Base-by-base conservation (phyloP, 2,113 vertebrate species). In the Recurvirostra avosetta region DNA sequence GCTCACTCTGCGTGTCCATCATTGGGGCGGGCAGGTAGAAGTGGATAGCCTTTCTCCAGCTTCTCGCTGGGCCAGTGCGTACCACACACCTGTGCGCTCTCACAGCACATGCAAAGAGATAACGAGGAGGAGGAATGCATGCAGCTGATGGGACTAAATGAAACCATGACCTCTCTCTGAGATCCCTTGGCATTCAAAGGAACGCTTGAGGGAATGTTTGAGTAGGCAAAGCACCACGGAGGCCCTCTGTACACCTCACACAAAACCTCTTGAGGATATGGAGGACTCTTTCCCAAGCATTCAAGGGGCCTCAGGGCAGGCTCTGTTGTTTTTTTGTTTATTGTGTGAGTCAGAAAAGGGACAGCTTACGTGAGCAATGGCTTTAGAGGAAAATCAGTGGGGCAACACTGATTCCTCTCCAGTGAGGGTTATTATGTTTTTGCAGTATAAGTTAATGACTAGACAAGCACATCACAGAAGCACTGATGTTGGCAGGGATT, bases 211-310 rank as follows among this genome's bases (percentile, higher is more conserved):
- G 25, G 36, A 74, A 12, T 74, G 45, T 41, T 25, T 49, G 58
- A 68, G 73, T 25, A 26, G 0, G 0, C 34, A 25, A 40, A 40
- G 45, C 70, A 36, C 45, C 7, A 3, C 26, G 50, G 47, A 62
- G 40, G 11, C 53, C 19, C 0, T 1, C 38, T 43, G 26, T 26
- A 52, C 10, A 18, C 32, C 36, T 81, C 49, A 61, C 36, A 41
- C 19, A 81, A 77, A 88, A 78, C 45, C 12, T 59, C 34, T 56
- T 23, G 34, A 56, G 34, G 16, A 50, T 80, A 22, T n/a, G 38
- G 27, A 87, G 22, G 40, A 47, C 32, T 77, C 14, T 43, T 63
- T 75, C 59, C 77, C 22, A 70, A 47, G 43, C 14, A 23, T 52
- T 77, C 77, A 80, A 3, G 25, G 21, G 14, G 18, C 40, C 34